Evolutionary conservation across 92 coral and sea anemone genomes (phyloP).

Genomic region (Zoanthus sociatus): DNA sequence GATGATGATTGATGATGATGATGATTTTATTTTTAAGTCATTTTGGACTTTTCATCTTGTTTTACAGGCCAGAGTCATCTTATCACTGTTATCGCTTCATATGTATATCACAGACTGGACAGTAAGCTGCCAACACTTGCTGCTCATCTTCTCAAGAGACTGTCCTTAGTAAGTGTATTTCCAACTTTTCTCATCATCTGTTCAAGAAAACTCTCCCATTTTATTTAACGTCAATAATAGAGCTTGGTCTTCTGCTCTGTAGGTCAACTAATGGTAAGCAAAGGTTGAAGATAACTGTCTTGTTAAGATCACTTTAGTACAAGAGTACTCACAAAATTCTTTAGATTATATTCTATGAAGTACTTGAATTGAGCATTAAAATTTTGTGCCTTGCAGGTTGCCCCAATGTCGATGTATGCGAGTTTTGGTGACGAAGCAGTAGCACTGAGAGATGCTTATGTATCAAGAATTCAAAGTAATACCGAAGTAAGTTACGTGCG

Average conservation of each 20-base stretch:
- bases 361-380: not conserved
- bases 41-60: not conserved
- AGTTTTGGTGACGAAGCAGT: constrained; percentile 92
- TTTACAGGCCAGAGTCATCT: constrained; percentile 85
- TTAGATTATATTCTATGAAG: too few relatives aligned
- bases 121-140: constrained; percentile 91
- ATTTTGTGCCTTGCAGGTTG: constrained; percentile 63
- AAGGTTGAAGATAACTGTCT: not conserved
- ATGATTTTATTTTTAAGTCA: not conserved
- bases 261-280: too few relatives aligned
- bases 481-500: constrained; percentile 71
- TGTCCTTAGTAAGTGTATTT: constrained; percentile 79
- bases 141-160: constrained; percentile 83
- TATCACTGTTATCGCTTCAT: constrained; percentile 87
- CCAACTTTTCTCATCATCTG: too few relatives aligned
- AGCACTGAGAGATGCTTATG: constrained; percentile 87
- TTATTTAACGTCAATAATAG: too few relatives aligned
- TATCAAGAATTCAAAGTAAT: constrained; percentile 74
- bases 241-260: too few relatives aligned
- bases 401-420: constrained; percentile 99
- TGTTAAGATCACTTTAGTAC: not conserved
- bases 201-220: too few relatives aligned
- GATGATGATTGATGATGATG: too few relatives aligned
- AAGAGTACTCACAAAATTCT: not conserved
- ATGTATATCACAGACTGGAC: constrained; percentile 85